Evolutionary conservation across 2,888 invertebrate genomes (phyloP).

Genomic region (Tinea trinotella): DNA sequence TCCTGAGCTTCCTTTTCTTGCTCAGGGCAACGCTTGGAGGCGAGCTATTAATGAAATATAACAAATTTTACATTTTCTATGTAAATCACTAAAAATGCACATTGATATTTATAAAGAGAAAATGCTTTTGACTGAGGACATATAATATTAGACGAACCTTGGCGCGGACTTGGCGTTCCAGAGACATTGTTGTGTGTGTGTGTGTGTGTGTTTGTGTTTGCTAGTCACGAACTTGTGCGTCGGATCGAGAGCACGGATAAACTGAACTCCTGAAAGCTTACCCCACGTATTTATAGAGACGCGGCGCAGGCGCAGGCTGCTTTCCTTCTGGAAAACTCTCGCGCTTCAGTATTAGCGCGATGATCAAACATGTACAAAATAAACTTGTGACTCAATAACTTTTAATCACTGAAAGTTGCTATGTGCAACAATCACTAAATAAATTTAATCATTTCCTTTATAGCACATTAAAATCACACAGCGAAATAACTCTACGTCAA

Average conservation of each 20-base stretch:
- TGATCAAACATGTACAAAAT: slow-evolving; percentile 45
- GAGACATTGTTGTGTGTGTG: slow-evolving; percentile 80
- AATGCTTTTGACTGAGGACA: slow-evolving; percentile 1
- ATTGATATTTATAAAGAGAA: background rate
- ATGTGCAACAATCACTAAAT: no score
- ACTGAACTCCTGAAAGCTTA: slow-evolving; percentile 64
- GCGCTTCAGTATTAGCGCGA: slow-evolving; percentile 37
- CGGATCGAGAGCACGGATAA: slow-evolving; percentile 47
- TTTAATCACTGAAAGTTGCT: slow-evolving; percentile 25
- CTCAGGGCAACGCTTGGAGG: slow-evolving; percentile 84
- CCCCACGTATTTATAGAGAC: slow-evolving; percentile 61
- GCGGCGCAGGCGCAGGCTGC: slow-evolving; percentile 38
- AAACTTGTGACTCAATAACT: slow-evolving; percentile 59
- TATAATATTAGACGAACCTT: slow-evolving; percentile 75
- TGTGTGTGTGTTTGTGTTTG: slow-evolving; percentile 32
- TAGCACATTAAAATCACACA: no score
- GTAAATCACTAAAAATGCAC: background rate
- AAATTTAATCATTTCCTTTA: no score
- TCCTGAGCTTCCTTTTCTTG: slow-evolving; percentile 91
- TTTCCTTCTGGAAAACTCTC: slow-evolving; percentile 64
- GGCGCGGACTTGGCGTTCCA: slow-evolving; percentile 92
- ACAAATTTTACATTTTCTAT: slow-evolving; percentile 3
- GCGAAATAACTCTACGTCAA: no score
- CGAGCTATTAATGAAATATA: slow-evolving; percentile 70
- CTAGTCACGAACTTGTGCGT: slow-evolving; percentile 43